These are phyloP conservation scores for Fulmarus glacialis DNA, from an alignment of 2,113 vertebrate genomes.

Conservation along the genomic window DNA sequence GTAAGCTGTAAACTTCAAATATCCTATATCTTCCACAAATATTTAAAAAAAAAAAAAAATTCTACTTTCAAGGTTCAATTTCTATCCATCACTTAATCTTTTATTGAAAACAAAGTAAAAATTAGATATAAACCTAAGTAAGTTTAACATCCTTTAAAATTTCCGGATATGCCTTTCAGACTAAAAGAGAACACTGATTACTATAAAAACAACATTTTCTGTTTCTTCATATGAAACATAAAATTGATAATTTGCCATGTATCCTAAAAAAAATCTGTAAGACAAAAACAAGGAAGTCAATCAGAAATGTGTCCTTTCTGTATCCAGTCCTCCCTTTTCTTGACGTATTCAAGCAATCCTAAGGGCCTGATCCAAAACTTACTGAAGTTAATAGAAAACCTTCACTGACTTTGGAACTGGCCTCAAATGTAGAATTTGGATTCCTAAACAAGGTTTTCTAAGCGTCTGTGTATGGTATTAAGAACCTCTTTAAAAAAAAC, in stretches of 20 bases:
- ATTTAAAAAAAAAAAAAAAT: fast-evolving
- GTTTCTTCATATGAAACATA: background rate
- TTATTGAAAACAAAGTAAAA: background rate
- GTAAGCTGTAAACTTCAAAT: background rate
- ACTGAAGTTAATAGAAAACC: background rate
- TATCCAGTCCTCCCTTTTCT: background rate
- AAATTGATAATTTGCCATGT: background rate
- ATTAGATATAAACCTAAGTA: background rate
- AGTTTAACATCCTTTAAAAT: background rate
- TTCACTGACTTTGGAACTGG: background rate
- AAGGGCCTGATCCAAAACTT: background rate
- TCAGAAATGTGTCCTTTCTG: background rate
- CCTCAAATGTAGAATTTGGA: background rate
- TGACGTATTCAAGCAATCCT: background rate
- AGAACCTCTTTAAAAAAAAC: background rate
- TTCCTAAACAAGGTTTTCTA: background rate
- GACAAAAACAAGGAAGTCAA: background rate
- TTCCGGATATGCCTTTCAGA: background rate
- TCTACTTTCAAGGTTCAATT: background rate
- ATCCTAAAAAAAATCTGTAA: background rate
- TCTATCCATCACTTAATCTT: background rate
- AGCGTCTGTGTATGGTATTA: background rate
- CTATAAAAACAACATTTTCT: background rate
- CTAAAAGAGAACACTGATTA: background rate
- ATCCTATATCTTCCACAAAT: background rate